Evolutionary conservation across 1,140 invertebrate species (phyloP).

Genomic region (Ctenoplectra terminalis): DNA sequence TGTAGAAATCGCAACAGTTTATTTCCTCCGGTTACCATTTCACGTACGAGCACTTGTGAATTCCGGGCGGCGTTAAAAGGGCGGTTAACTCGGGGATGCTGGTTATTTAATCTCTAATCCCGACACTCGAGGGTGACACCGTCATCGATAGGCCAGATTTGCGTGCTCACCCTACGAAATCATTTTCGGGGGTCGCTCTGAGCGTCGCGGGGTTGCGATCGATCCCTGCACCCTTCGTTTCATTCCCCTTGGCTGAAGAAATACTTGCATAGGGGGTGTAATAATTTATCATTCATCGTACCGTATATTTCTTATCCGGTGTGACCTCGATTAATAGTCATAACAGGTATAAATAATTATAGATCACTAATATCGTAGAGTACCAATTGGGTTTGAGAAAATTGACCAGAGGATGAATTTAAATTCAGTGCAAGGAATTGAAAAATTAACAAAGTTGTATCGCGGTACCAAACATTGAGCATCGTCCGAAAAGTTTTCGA

Average conservation of each 20-base stretch:
- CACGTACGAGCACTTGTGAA: constrained; percentile 49
- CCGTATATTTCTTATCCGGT: not conserved
- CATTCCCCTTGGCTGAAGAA: not conserved
- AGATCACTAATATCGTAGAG: too few species aligned
- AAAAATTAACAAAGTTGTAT: too few species aligned
- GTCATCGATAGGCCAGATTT: constrained; percentile 73
- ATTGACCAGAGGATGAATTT: too few species aligned
- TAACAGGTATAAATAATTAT: too few species aligned
- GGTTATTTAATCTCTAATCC: constrained; percentile 83
- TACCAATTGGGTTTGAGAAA: too few species aligned
- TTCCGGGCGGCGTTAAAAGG: constrained; percentile 60
- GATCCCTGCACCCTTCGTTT: constrained; percentile 28
- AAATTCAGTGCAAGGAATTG: too few species aligned
- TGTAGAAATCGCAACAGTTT: constrained; percentile 1
- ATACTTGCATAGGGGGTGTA: not conserved
- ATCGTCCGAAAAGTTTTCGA: not conserved
- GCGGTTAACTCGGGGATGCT: constrained; percentile 73
- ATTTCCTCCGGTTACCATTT: constrained; percentile 7
- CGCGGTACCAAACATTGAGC: too few species aligned
- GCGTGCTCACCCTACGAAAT: constrained; percentile 59
- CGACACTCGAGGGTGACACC: constrained; percentile 80
- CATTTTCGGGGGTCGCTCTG: constrained; percentile 56
- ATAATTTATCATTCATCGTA: not conserved
- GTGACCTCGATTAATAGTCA: not conserved
- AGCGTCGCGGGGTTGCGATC: constrained; percentile 20